Evolutionary conservation across 1,140 invertebrate genomes (phyloP).

Genomic region (Eulimnadia texana): DNA sequence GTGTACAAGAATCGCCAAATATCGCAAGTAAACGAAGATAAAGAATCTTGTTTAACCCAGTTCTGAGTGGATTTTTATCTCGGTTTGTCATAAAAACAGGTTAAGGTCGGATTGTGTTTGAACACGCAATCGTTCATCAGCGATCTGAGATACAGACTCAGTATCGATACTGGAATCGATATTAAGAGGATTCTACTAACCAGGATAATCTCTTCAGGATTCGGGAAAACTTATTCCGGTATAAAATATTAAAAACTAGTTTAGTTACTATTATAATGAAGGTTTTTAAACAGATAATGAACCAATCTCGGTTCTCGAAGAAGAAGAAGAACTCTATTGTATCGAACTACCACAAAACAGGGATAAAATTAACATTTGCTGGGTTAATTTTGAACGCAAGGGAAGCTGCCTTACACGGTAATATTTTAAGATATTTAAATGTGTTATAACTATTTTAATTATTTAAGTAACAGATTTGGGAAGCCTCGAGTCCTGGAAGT

Average conservation of each 20-base stretch:
- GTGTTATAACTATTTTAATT: no score
- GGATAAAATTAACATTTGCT: conserved; percentile 60
- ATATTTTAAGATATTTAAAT: no score
- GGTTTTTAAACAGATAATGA: conserved; percentile 42
- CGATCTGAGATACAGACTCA: conserved; percentile 59
- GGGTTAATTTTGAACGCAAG: conserved; percentile 67
- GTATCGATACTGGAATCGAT: conserved; percentile 65
- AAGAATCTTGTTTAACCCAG: no score
- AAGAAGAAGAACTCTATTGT: conserved; percentile 55
- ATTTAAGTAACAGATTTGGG: no score
- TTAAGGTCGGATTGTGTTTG: conserved; percentile 63
- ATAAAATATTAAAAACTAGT: neutral
- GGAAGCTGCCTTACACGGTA: no score
- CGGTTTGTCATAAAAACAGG: no score
- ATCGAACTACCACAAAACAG: conserved; percentile 50
- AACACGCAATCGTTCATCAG: conserved; percentile 60
- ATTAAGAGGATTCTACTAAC: conserved; percentile 67
- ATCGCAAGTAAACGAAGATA: conserved; percentile 40
- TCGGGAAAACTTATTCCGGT: conserved; percentile 50
- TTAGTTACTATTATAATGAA: conserved; percentile 14
- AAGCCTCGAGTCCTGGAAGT: conserved; percentile 75
- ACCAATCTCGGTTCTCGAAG: conserved; percentile 45
- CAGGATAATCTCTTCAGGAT: conserved; percentile 62
- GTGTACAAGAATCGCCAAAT: conserved; percentile 79
- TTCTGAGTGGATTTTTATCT: no score